These are phyloP conservation scores for Meda fulgida DNA, from an alignment of 2,797 vertebrate genomes.

Conservation along the genomic window DNA sequence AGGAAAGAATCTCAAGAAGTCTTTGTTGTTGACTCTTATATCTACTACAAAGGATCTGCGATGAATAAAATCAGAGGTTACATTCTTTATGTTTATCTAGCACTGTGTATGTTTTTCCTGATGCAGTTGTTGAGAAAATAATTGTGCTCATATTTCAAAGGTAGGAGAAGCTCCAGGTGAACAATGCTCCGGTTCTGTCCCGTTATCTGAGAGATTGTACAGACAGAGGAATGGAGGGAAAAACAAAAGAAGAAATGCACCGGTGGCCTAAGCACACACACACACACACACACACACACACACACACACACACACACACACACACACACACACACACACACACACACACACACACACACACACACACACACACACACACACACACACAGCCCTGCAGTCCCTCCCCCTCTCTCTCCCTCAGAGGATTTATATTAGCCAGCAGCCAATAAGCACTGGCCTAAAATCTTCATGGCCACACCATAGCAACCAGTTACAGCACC, in stretches of 20 bases:
- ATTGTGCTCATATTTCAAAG: slow-evolving; percentile 63
- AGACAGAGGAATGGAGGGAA: slow-evolving; percentile 10
- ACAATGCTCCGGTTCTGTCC: slow-evolving; percentile 41
- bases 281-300: no score
- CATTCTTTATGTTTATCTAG: slow-evolving; percentile 28
- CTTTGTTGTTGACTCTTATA: slow-evolving; percentile 28
- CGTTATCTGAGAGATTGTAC: slow-evolving; percentile 45
- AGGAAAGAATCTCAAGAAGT: not conserved
- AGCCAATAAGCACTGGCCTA: no score
- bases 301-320: no score
- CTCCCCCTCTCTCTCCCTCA: no score
- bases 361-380: no score
- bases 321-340: no score
- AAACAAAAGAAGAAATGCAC: slow-evolving; percentile 9
- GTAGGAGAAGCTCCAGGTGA: slow-evolving; percentile 46
- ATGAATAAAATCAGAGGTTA: slow-evolving; percentile 21
- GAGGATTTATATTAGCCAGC: no score
- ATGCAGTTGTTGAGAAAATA: slow-evolving; percentile 49
- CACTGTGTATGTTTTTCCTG: slow-evolving; percentile 1
- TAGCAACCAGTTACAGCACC: no score
- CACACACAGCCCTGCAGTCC: no score
- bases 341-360: no score
- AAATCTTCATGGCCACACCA: no score
- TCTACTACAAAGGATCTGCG: slow-evolving; percentile 9
- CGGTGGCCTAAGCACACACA: slow-evolving; percentile 28